These are phyloP conservation scores for Drosophila simulans DNA, from an alignment of 1,140 invertebrate species.

Conservation along the genomic window DNA sequence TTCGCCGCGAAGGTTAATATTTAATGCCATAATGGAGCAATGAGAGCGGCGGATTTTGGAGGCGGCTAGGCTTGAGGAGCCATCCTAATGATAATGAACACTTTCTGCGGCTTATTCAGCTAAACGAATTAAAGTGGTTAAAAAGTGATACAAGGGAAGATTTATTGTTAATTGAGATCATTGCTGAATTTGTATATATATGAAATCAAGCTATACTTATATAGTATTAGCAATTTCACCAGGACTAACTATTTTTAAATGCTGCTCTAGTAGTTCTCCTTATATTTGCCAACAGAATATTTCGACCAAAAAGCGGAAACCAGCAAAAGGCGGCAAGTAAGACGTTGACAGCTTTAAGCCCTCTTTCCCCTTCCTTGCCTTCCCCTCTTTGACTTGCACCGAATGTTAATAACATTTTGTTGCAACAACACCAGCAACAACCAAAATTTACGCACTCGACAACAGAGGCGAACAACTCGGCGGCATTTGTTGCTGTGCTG, in stretches of 20 bases:
- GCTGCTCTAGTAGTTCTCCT: neutral
- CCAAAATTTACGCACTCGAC: conserved; percentile 73
- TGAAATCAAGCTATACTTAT: too few relatives aligned
- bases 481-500: conserved; percentile 36
- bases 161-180: too few relatives aligned
- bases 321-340: neutral
- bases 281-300: neutral
- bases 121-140: conserved; percentile 1
- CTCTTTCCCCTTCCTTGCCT: conserved; percentile 1
- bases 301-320: neutral
- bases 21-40: conserved; percentile 50
- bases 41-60: conserved; percentile 23
- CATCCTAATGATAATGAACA: conserved; percentile 26
- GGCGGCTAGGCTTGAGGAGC: conserved; percentile 19
- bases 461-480: conserved; percentile 52
- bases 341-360: neutral
- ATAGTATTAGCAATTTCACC: too few relatives aligned
- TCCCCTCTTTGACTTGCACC: conserved; percentile 63
- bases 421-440: conserved; percentile 54
- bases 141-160: neutral
- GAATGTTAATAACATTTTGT: conserved; percentile 79
- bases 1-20: conserved; percentile 30
- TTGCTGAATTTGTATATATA: too few relatives aligned
- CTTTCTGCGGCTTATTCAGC: conserved; percentile 1
- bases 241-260: neutral